These are phyloP conservation scores for Sialia sialis DNA, from an alignment of 2,113 vertebrate species.

Conservation along the genomic window DNA sequence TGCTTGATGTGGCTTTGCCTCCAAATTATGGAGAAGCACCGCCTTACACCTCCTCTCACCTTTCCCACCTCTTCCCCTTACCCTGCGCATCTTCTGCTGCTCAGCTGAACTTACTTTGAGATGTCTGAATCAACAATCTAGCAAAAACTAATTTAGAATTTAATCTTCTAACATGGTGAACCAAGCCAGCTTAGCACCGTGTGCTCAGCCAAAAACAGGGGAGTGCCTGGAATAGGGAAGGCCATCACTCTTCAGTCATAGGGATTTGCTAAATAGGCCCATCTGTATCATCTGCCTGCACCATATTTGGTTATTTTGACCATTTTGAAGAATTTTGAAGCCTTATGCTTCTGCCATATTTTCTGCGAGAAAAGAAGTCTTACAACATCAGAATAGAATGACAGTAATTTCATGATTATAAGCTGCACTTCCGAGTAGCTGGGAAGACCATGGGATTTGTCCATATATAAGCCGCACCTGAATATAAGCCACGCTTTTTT, in stretches of 20 bases:
- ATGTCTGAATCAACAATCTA: background rate
- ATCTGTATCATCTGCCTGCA: background rate
- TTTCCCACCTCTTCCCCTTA: background rate
- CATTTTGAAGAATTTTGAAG: background rate
- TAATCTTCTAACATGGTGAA: background rate
- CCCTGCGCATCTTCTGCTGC: background rate
- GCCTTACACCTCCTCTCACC: background rate
- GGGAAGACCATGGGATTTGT: too few species aligned
- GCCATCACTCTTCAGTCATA: background rate
- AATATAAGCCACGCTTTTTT: too few species aligned
- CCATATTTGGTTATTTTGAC: background rate
- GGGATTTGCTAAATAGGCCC: background rate
- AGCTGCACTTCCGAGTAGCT: too few species aligned
- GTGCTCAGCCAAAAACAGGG: background rate
- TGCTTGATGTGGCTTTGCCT: background rate
- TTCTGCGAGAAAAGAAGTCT: background rate
- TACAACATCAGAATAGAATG: background rate
- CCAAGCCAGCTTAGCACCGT: background rate
- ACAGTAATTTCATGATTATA: too few species aligned
- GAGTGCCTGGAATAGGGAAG: background rate
- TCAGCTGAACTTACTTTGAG: background rate
- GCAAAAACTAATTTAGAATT: background rate
- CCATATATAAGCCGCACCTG: too few species aligned
- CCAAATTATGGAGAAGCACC: background rate
- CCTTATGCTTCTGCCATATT: background rate